A percentile compares a stretch with the other conserved stretches of the same genome.
These are phyloP conservation scores for Sebastiscus tertius DNA, from an alignment of 2,797 vertebrate species.

Conservation along the genomic window DNA sequence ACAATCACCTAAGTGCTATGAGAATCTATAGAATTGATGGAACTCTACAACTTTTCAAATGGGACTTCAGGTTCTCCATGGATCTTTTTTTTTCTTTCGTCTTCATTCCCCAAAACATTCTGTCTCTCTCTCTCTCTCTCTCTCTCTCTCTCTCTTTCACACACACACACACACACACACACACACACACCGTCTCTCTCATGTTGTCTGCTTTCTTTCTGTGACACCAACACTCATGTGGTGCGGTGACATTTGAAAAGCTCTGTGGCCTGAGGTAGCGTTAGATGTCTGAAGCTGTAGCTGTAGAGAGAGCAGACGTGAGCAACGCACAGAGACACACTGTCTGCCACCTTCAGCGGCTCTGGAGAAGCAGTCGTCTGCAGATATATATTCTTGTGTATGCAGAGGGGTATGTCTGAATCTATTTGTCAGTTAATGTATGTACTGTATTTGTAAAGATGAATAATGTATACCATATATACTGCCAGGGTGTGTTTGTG, in stretches of 20 bases:
- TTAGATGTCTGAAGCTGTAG: conserved; percentile 56
- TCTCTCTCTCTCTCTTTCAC: conserved; percentile 6
- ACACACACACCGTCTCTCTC: neutral
- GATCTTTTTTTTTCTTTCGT: neutral
- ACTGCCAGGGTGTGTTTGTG: neutral
- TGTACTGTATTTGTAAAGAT: neutral
- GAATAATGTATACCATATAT: conserved; percentile 12
- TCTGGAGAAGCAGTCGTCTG: neutral
- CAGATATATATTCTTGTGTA: neutral
- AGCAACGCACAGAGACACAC: conserved; percentile 45
- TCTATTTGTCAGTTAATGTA: neutral
- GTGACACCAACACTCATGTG: conserved; percentile 53
- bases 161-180: neutral
- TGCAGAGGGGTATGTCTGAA: neutral
- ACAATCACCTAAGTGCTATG: conserved; percentile 24
- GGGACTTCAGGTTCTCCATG: neutral
- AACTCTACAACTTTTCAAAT: conserved; percentile 24
- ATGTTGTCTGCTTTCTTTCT: conserved; percentile 30
- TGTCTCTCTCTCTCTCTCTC: neutral
- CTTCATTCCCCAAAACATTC: neutral
- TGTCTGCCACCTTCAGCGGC: conserved; percentile 54
- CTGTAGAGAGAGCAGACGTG: conserved; percentile 39
- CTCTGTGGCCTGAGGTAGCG: conserved; percentile 50
- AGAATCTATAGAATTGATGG: conserved; percentile 27
- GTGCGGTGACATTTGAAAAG: conserved; percentile 66